A percentile compares a stretch with the other conserved stretches of the same genome.
Evolutionary conservation across 2,888 invertebrate species (phyloP).

Genomic region (Lissocephala sabroskyi): DNA sequence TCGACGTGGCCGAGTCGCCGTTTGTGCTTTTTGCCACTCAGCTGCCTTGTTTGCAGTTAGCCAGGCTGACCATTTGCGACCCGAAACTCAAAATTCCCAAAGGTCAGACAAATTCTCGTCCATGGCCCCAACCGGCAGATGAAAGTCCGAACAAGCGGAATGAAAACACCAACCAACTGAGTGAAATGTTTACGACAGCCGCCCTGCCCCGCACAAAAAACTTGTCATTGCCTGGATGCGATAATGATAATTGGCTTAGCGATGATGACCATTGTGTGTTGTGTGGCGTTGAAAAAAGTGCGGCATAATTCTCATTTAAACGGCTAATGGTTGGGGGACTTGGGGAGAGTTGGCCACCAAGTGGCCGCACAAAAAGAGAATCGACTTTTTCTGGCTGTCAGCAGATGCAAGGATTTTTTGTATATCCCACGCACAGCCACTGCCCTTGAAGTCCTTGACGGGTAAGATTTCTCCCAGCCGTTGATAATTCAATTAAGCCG

Average conservation of each 20-base stretch:
- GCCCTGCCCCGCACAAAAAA: too few species aligned
- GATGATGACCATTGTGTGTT: too few species aligned
- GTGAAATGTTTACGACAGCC: constrained; percentile 39
- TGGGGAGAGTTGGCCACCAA: constrained; percentile 17
- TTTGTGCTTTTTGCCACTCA: constrained; percentile 8
- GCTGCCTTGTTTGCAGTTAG: too few species aligned
- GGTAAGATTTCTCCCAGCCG: too few species aligned
- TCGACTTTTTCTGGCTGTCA: constrained; percentile 9
- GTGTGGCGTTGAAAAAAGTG: neutral
- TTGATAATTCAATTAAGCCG: too few species aligned
- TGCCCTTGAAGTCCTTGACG: too few species aligned
- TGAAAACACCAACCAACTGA: constrained; percentile 26
- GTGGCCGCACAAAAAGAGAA: neutral
- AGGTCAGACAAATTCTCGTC: constrained; percentile 37
- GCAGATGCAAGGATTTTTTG: constrained; percentile 43
- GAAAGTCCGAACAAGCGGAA: too few species aligned
- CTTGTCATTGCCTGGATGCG: constrained; percentile 23
- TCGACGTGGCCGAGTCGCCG: too few species aligned
- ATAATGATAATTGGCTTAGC: neutral
- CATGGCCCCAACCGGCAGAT: neutral
- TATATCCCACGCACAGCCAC: constrained; percentile 34
- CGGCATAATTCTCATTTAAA: constrained; percentile 25
- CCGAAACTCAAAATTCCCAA: constrained; percentile 34
- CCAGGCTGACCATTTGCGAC: constrained; percentile 3
- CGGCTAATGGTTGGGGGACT: constrained; percentile 11